phyloP scores from a whole-genome alignment of 1,140 invertebrate species.

The Luehdorfia chinensis region DNA sequence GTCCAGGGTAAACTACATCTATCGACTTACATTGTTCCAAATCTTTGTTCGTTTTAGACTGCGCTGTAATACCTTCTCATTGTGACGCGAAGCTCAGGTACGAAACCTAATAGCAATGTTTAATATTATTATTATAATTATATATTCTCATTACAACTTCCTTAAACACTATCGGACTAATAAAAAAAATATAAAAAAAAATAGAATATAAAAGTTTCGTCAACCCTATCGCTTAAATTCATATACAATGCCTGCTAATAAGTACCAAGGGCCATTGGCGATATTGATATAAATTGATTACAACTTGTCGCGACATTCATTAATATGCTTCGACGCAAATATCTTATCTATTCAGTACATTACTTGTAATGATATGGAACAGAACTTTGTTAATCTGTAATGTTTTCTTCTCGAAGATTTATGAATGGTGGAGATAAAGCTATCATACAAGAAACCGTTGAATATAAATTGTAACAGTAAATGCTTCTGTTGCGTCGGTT shows the following conservation, averaged over 20 bases:
- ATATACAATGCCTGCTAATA: conserved; percentile 66
- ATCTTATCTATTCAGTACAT: conserved; percentile 60
- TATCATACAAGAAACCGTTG: conserved; percentile 21
- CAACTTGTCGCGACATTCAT: conserved; percentile 62
- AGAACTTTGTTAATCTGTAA: conserved; percentile 45
- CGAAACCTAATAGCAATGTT: no score
- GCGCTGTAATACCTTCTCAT: no score
- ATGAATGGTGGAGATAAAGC: conserved; percentile 19
- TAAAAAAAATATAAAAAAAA: no score
- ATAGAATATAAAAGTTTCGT: no score
- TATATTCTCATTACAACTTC: no score
- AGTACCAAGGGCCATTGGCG: conserved; percentile 62
- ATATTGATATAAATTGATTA: conserved; percentile 76
- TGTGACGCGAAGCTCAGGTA: no score
- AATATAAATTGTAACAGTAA: conserved; percentile 11
- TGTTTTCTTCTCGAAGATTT: conserved; percentile 42
- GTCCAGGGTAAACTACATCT: no score
- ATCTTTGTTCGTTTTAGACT: no score
- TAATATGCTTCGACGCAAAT: conserved; percentile 63
- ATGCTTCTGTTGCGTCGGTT: conserved; percentile 1
- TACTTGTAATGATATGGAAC: conserved; percentile 47
- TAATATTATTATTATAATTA: no score
- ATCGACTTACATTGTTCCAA: no score
- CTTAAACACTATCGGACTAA: no score
- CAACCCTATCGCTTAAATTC: conserved; percentile 66